Evolutionary conservation across 2,888 invertebrate species (phyloP), one percentile per base, ranked within the genome.

Genomic region (Chalcosyrphus nemorum): DNA sequence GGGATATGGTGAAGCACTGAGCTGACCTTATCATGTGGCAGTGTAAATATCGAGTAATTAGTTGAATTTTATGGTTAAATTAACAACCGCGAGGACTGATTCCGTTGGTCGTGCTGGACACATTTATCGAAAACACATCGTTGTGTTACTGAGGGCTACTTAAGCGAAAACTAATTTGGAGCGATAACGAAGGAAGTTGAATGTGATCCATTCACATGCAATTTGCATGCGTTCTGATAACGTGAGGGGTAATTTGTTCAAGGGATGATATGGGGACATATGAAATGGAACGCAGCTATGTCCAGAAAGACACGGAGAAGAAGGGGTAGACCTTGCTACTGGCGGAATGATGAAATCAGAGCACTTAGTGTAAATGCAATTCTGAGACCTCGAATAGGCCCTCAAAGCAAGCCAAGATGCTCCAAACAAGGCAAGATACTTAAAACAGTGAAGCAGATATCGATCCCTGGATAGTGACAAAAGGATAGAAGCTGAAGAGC

Each of bases 31-130:
- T 84, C 84, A 80, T 68, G 47, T 75, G 80, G 74, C 84, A 74
- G 74, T 75, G 80, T 80, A 84, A 84, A 84, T 84, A 84, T 84
- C 84, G 80, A 84, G 78, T 80, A 84, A 84, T 84, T 84, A 84
- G 80, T 68, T 11, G 17, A 57, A 59, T 75, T 80, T 75, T 45
- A 84, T 84, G 84, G 80, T 70, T 84, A 63, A 70, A 84, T 80
- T 70, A 75, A 80, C 74, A 84, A 84, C 80, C 29, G 27, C 45
- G 63, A 63, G 63, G 68, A 57, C 78, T 63, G 70, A 78, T 72
- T 84, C 50, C 45, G 32, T 61, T 68, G n/a, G 19, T 15, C 17
- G 17, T 65, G 59, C 50, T 27, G 27, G 45, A 41, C 47, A 29
- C 52, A 27, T 29, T 63, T 76, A 71, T 70, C 75, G 41, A 17